phyloP scores from a whole-genome alignment of 53 echinoderm and acorn worm species.

The Patiria pectinifera region DNA sequence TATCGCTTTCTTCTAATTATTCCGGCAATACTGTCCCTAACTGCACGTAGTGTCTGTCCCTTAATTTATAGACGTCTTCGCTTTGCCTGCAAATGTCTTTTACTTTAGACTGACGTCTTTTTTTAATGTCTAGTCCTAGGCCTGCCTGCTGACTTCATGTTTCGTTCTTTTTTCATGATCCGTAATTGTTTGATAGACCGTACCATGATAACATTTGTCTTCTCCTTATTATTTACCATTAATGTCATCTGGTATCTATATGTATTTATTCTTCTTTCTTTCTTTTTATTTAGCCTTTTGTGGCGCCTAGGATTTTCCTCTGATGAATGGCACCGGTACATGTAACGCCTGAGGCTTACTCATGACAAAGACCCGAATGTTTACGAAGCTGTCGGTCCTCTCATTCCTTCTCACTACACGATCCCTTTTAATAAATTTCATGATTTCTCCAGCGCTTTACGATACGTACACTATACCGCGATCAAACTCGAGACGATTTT shows the following conservation, averaged over 20 bases:
- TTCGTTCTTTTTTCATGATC: not conserved
- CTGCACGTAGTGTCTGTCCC: no score
- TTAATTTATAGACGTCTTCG: no score
- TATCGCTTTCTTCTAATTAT: no score
- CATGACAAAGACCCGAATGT: constrained; percentile 44
- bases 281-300: not conserved
- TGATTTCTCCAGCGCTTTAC: not conserved
- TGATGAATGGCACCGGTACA: not conserved
- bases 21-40: no score
- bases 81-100: no score
- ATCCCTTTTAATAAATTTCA: constrained; percentile 1
- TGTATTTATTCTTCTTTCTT: not conserved
- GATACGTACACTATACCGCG: constrained; percentile 2
- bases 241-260: not conserved
- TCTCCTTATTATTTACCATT: not conserved
- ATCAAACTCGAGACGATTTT: constrained; percentile 7
- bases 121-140: no score
- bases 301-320: not conserved
- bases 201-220: not conserved
- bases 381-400: constrained; percentile 30
- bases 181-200: not conserved
- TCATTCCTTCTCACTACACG: constrained; percentile 24
- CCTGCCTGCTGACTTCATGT: not conserved
- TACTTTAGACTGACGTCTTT: no score
- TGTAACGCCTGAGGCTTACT: not conserved